phyloP scores from a whole-genome alignment of 2,113 vertebrate species.

The Mastomys natalensis region DNA sequence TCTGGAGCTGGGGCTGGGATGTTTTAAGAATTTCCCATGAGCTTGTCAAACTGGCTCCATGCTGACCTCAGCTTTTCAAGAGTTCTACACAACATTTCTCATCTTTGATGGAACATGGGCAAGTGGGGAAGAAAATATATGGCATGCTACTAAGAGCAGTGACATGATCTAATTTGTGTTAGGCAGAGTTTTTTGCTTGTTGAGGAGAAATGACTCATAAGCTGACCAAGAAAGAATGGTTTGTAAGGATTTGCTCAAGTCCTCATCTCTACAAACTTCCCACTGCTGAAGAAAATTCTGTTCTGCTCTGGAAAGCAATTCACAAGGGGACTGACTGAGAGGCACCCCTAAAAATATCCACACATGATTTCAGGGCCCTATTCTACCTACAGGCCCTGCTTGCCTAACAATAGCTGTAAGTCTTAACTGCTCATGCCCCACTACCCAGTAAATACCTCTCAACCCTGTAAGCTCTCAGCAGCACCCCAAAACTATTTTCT shows the following conservation, averaged over 20 bases:
- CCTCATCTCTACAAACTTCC: neutral
- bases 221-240: neutral
- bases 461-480: neutral
- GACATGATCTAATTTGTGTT: neutral
- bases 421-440: neutral
- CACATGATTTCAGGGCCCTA: neutral
- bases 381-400: neutral
- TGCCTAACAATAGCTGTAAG: neutral
- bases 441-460: rapidly evolving
- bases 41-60: slow-evolving; percentile 34
- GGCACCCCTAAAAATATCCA: neutral
- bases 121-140: slow-evolving; percentile 34
- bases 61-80: slow-evolving; percentile 37
- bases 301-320: neutral
- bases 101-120: slow-evolving; percentile 48
- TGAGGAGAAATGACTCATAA: neutral
- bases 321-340: neutral
- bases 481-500: neutral
- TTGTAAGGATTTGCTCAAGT: neutral
- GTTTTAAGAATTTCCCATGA: slow-evolving; percentile 36
- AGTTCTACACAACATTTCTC: slow-evolving; percentile 55
- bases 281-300: neutral
- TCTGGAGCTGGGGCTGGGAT: neutral
- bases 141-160: slow-evolving; percentile 12
- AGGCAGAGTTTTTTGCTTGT: neutral